These are phyloP conservation scores for Argyrosomus japonicus DNA, from an alignment of 2,113 vertebrate species.

Conservation along the genomic window DNA sequence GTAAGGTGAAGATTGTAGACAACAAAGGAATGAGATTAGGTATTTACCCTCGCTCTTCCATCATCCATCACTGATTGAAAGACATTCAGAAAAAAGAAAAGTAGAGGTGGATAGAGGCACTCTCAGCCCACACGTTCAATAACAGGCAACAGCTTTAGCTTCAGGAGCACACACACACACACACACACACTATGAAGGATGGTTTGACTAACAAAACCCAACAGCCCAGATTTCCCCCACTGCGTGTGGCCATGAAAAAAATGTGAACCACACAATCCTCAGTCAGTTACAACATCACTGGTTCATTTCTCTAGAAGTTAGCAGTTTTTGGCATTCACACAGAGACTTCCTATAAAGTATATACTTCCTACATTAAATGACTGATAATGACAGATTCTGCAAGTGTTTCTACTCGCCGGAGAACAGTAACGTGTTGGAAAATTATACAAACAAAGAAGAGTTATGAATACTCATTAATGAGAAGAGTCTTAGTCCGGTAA, in stretches of 20 bases:
- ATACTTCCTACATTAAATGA: neutral
- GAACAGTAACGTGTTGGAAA: neutral
- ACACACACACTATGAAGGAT: too few relatives aligned
- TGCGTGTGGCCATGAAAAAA: neutral
- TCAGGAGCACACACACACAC: neutral
- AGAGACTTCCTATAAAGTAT: neutral
- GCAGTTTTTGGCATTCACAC: neutral
- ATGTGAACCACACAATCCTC: neutral
- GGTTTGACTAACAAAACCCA: neutral
- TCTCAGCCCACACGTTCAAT: constrained; percentile 30
- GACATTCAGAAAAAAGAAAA: constrained; percentile 8
- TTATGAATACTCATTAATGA: too few relatives aligned
- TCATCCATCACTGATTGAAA: neutral
- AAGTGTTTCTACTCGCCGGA: neutral
- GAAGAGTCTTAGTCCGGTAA: too few relatives aligned
- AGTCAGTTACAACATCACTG: neutral
- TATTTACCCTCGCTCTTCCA: neutral
- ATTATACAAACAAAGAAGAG: too few relatives aligned
- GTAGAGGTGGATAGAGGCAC: neutral
- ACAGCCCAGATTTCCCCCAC: neutral
- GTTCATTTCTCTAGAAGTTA: neutral
- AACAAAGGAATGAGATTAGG: constrained; percentile 10
- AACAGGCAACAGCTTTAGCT: neutral
- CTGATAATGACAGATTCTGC: neutral
- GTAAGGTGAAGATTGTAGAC: constrained; percentile 2